Conservation (phyloP, 2,797 vertebrate genomes). For the Sebastes iracundus region DNA sequence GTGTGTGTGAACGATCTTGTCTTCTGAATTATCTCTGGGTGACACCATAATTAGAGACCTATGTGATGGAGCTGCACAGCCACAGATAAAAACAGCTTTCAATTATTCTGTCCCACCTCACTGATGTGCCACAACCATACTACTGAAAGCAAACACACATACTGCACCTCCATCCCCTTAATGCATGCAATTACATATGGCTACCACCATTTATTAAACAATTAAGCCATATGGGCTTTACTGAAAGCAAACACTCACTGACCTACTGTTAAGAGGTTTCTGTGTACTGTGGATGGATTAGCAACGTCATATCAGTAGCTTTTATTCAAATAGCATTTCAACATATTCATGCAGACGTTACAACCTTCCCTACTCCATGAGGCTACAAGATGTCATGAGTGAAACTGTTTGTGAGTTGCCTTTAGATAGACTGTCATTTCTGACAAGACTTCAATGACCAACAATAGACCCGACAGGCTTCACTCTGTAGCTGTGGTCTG, state of each 20-base stretch:
- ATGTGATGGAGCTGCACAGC: constrained; percentile 49
- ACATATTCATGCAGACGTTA: neutral
- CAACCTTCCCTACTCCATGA: neutral
- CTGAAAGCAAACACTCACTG: neutral
- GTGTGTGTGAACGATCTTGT: constrained; percentile 28
- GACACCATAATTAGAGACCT: constrained; percentile 69
- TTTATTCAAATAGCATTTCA: neutral
- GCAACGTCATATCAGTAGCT: neutral
- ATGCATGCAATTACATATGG: constrained; percentile 25
- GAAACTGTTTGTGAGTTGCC: neutral
- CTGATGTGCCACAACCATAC: constrained; percentile 12
- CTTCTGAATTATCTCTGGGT: constrained; percentile 63
- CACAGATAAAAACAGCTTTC: constrained; percentile 60
- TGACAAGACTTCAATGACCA: constrained; percentile 6
- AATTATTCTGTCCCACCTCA: constrained; percentile 41
- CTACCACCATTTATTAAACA: constrained; percentile 30
- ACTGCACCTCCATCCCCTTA: constrained; percentile 3
- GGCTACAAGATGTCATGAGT: neutral
- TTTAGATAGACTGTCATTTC: constrained; percentile 13
- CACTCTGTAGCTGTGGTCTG: neutral
- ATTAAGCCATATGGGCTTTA: constrained; percentile 9
- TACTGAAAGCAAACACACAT: constrained; percentile 24
- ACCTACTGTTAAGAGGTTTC: neutral
- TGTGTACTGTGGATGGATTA: neutral
- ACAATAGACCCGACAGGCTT: neutral